These are phyloP conservation scores for Herpailurus yagouaroundi DNA, from an alignment of 2,113 vertebrate genomes.

Conservation along the genomic window DNA sequence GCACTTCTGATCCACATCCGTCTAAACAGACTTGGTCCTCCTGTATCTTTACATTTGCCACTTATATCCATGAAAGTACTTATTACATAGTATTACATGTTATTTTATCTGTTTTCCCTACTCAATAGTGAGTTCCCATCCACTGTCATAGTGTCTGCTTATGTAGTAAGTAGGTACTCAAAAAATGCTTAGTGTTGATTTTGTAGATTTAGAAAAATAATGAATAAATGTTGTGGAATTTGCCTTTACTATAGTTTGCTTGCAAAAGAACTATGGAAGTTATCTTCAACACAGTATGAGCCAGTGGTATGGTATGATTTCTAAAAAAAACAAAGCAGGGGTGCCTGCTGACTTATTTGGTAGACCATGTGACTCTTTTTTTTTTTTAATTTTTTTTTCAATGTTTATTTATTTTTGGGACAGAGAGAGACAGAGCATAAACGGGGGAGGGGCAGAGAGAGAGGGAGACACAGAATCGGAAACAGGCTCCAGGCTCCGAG, in stretches of 20 bases:
- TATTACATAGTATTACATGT: background rate
- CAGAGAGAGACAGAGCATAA: too few relatives aligned
- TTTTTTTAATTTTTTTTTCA: too few relatives aligned
- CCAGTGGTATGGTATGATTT: background rate
- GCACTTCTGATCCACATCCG: background rate
- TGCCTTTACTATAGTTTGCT: background rate
- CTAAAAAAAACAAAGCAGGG: background rate
- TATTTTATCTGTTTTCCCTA: background rate
- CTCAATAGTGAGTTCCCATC: background rate
- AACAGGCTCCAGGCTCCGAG: too few relatives aligned
- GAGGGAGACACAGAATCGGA: too few relatives aligned
- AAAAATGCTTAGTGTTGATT: constrained; percentile 25
- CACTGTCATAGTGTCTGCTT: background rate
- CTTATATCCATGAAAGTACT: background rate
- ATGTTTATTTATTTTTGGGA: too few relatives aligned
- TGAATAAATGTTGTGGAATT: background rate
- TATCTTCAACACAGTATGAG: background rate
- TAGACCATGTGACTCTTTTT: background rate
- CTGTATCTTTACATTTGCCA: background rate
- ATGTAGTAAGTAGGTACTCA: background rate
- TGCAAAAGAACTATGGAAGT: background rate
- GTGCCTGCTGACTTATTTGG: background rate
- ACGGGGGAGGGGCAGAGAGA: too few relatives aligned
- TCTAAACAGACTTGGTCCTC: background rate
- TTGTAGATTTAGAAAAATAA: constrained; percentile 31